phyloP scores from a whole-genome alignment of 1,140 invertebrate species.

The Drosophila ficusphila region DNA sequence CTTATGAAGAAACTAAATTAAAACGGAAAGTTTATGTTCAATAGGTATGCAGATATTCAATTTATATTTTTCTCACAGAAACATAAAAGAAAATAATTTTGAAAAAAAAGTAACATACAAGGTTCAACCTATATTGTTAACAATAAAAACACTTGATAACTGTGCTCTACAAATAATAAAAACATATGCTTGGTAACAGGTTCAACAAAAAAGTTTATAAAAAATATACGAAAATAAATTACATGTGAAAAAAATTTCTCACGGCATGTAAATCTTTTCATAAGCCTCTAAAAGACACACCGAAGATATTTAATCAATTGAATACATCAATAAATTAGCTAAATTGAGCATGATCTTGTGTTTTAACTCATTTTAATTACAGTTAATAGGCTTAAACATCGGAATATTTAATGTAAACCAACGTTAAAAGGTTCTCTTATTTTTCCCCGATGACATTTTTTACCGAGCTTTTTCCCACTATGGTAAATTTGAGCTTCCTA shows the following conservation, averaged over 20 bases:
- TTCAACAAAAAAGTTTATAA: no score
- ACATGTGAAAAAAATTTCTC: not conserved
- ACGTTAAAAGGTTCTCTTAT: not conserved
- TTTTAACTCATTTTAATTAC: constrained; percentile 7
- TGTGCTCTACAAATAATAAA: no score
- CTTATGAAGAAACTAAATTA: not conserved
- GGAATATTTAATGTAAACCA: constrained; percentile 5
- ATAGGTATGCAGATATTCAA: no score
- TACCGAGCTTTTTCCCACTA: constrained; percentile 4
- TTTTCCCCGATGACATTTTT: constrained; percentile 10
- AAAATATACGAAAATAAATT: no score
- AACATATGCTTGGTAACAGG: no score
- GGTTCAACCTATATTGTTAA: no score
- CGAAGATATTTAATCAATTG: not conserved
- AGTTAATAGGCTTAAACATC: constrained; percentile 25
- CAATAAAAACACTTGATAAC: no score
- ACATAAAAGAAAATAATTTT: no score
- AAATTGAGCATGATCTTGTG: constrained; percentile 32
- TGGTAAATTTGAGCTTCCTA: constrained; percentile 5
- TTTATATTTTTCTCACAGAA: no score
- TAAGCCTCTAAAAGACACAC: no score
- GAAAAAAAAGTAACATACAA: no score
- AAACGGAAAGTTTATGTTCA: not conserved
- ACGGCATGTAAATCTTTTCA: no score
- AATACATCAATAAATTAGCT: constrained; percentile 3